Evolutionary conservation across 2,113 vertebrate species (phyloP).

Genomic region (Conger conger): DNA sequence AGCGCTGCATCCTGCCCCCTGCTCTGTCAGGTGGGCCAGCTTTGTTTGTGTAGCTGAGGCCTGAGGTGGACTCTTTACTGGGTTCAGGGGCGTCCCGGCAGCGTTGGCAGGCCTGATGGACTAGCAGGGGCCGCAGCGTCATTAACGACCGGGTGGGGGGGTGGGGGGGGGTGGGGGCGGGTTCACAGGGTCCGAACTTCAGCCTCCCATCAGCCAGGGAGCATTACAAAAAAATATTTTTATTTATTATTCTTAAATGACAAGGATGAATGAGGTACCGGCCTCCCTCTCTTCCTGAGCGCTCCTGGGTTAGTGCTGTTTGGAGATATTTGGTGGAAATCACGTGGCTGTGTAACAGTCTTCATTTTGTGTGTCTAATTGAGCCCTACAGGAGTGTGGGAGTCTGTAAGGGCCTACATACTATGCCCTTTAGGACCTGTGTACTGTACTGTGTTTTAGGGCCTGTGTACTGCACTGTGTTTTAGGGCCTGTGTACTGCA

Average conservation of each 20-base stretch:
- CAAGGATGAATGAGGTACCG: background rate
- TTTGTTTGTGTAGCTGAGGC: constrained; percentile 86
- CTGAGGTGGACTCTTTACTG: constrained; percentile 70
- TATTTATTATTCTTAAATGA: background rate
- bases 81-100: constrained; percentile 61
- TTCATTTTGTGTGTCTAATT: no score
- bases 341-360: no score
- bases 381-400: no score
- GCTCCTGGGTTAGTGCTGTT: background rate
- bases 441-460: no score
- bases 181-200: constrained; percentile 38
- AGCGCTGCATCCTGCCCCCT: constrained; percentile 94
- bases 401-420: no score
- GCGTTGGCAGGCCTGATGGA: constrained; percentile 72
- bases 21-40: constrained; percentile 91
- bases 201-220: background rate
- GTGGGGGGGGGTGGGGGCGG: constrained; percentile 32
- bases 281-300: background rate
- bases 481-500: no score
- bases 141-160: constrained; percentile 46
- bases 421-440: no score
- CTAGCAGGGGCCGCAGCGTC: constrained; percentile 61
- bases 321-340: constrained; percentile 46
- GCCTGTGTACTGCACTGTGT: no score
- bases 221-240: background rate